phyloP scores from a whole-genome alignment of 2,113 vertebrate genomes.

The Morphnarchus princeps region DNA sequence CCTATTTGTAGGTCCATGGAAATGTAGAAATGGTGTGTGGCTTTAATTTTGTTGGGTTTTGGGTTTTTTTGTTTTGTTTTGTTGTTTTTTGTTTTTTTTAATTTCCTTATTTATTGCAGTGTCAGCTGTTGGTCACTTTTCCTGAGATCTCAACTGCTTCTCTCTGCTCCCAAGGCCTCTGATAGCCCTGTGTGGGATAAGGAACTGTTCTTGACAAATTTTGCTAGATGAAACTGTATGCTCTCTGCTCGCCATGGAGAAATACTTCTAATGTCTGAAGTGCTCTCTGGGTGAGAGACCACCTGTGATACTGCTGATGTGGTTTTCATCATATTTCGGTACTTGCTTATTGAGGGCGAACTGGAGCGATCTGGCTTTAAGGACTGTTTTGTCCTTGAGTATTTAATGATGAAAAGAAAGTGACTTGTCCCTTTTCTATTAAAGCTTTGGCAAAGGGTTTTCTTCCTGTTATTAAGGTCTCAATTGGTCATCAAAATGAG shows the following conservation, averaged over 20 bases:
- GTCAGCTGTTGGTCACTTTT: neutral
- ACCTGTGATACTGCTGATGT: neutral
- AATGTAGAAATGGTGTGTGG: neutral
- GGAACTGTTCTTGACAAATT: neutral
- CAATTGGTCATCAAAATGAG: neutral
- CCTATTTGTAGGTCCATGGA: neutral
- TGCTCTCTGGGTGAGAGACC: neutral
- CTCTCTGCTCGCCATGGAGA: neutral
- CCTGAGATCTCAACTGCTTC: neutral
- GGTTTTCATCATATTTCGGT: neutral
- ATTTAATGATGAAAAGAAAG: neutral
- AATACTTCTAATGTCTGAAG: neutral
- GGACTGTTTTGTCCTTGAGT: neutral
- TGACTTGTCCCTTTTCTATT: neutral
- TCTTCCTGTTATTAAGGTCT: neutral
- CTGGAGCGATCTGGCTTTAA: neutral
- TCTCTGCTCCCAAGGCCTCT: neutral
- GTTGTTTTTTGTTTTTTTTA: neutral
- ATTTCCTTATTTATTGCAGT: neutral
- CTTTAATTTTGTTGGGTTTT: neutral
- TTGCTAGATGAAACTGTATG: neutral
- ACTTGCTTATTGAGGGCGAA: neutral
- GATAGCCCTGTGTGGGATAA: neutral
- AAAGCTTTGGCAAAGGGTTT: neutral
- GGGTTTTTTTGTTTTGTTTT: neutral